Conservation (phyloP, 2,797 vertebrate species). For the Diglossa cyanea region DNA sequence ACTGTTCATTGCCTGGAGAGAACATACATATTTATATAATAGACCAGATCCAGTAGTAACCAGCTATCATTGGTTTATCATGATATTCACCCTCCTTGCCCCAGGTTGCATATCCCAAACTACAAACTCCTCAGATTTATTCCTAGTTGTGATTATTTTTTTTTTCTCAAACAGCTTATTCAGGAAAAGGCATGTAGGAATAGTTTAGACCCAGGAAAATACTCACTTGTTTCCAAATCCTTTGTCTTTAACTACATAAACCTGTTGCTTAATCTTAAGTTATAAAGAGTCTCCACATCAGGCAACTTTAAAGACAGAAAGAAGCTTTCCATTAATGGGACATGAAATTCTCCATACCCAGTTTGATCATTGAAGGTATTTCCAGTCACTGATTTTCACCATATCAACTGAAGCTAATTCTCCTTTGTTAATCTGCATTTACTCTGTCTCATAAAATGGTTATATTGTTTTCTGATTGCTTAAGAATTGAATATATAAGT, state of each 20-base stretch:
- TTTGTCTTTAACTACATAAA: not conserved
- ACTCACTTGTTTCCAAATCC: accelerated
- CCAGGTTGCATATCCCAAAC: not conserved
- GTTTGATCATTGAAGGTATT: not conserved
- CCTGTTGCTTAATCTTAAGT: not conserved
- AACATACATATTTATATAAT: not conserved
- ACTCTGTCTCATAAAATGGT: not conserved
- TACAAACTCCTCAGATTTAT: not conserved
- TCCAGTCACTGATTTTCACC: not conserved
- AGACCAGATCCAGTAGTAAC: not conserved
- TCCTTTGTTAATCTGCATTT: not conserved
- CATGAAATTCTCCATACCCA: not conserved
- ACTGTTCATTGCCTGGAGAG: not conserved
- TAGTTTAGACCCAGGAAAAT: not conserved
- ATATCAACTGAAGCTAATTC: not conserved
- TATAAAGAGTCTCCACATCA: not conserved
- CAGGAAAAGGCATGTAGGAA: not conserved
- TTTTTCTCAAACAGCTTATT: not conserved
- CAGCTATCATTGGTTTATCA: not conserved
- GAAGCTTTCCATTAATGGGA: not conserved
- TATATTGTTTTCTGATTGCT: not conserved
- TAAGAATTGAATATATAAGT: not conserved
- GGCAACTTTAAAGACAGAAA: not conserved
- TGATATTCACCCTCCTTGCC: accelerated
- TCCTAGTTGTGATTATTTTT: not conserved